phyloP scores from a whole-genome alignment of 2,888 invertebrate genomes.

The Hemicrepidius hirtus region DNA sequence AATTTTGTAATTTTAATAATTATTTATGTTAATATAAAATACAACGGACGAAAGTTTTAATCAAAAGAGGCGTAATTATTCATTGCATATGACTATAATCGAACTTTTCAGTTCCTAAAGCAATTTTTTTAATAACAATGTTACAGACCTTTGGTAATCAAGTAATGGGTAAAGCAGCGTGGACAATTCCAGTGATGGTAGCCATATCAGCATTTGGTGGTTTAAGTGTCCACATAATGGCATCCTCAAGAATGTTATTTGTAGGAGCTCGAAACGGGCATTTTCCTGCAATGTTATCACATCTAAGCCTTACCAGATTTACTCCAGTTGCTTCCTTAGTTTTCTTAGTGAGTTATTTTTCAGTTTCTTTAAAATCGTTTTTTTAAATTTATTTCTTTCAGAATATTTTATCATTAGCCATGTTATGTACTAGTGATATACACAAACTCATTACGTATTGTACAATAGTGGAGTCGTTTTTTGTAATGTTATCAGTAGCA shows the following conservation, averaged over 20 bases:
- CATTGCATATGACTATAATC: no score
- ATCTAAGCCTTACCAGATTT: constrained; percentile 83
- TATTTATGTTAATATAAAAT: no score
- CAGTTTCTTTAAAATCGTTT: constrained; percentile 8
- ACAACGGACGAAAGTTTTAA: no score
- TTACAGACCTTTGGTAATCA: constrained; percentile 87
- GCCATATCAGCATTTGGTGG: constrained; percentile 95
- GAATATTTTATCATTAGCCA: constrained; percentile 88
- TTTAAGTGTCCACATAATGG: constrained; percentile 95
- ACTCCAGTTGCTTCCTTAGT: constrained; percentile 89
- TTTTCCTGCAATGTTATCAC: constrained; percentile 86
- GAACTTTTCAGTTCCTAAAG: no score
- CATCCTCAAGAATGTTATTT: constrained; percentile 93
- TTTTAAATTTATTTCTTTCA: constrained; percentile 70
- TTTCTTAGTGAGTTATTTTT: constrained; percentile 80
- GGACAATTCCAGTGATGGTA: constrained; percentile 93
- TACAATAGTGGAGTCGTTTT: constrained; percentile 94
- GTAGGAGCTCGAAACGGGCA: constrained; percentile 94
- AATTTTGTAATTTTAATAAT: no score
- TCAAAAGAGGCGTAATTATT: no score
- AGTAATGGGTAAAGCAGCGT: constrained; percentile 83
- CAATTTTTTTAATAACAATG: not conserved
- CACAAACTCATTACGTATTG: constrained; percentile 92
- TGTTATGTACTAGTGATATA: constrained; percentile 89
- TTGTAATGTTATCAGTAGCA: constrained; percentile 90